Percentiles rank a stretch among this genome's conserved stretches.
phyloP scores from a whole-genome alignment of 2,888 invertebrate species.

The Coleophora deauratella region DNA sequence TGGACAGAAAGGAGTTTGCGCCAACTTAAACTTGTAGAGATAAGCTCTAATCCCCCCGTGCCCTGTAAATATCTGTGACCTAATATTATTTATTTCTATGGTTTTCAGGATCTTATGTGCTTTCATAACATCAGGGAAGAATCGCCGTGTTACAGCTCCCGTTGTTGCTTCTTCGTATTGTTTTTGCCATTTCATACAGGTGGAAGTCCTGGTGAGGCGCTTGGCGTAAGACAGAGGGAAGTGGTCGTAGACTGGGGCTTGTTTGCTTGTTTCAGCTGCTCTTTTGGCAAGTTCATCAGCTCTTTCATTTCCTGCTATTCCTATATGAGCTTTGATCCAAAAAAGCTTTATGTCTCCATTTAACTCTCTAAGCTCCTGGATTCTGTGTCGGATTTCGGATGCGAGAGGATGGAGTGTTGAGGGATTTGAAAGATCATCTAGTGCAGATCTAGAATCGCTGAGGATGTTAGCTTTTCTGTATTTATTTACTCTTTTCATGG shows the following conservation, averaged over 20 bases:
- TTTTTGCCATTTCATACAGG: background rate
- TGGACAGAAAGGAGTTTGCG: background rate
- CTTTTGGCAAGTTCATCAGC: background rate
- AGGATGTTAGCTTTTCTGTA: background rate
- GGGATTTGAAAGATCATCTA: background rate
- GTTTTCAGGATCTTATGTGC: background rate
- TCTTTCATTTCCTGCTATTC: background rate
- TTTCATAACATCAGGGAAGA: background rate
- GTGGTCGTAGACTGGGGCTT: background rate
- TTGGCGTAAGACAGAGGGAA: background rate
- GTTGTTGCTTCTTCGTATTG: background rate
- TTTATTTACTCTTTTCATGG: background rate
- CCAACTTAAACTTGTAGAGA: background rate
- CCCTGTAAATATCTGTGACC: background rate
- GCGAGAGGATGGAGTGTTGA: background rate
- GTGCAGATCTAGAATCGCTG: background rate
- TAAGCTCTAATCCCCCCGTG: background rate
- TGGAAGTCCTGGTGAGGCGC: background rate
- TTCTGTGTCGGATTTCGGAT: background rate
- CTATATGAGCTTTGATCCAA: background rate
- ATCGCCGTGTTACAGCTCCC: background rate
- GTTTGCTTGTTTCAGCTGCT: background rate
- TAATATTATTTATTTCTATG: background rate
- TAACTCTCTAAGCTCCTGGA: background rate
- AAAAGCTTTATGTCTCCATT: background rate